Evolutionary conservation across 1,140 invertebrate species (phyloP).

Genomic region (Aplysia californica): DNA sequence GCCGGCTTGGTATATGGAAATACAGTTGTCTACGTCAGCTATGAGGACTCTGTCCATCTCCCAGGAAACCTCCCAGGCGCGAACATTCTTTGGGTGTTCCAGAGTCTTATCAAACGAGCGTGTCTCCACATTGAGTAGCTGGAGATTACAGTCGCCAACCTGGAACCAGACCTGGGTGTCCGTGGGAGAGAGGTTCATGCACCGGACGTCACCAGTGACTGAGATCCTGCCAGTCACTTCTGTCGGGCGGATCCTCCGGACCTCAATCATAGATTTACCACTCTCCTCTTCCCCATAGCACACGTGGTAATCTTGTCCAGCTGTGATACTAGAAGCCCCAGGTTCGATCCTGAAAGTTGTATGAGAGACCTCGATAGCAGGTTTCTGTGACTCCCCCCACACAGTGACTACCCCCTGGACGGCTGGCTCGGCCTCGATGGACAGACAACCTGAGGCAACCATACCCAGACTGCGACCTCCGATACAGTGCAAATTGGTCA

Average conservation of each 20-base stretch:
- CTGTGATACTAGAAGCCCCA: not conserved
- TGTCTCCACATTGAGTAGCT: not conserved
- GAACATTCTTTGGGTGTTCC: not conserved
- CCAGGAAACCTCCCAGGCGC: slow-evolving; percentile 37
- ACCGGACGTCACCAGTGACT: not conserved
- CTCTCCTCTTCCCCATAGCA: not conserved
- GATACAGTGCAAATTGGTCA: not conserved
- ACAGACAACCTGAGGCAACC: not conserved
- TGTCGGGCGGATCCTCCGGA: not conserved
- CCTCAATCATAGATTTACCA: not conserved
- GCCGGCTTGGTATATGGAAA: slow-evolving; percentile 38
- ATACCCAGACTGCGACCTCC: too few species aligned
- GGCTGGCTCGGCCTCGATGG: too few species aligned
- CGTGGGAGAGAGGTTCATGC: not conserved
- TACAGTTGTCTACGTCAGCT: slow-evolving; percentile 34
- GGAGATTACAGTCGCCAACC: not conserved
- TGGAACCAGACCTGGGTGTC: not conserved
- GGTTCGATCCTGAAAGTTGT: not conserved
- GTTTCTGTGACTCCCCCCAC: not conserved
- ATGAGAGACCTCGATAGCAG: not conserved
- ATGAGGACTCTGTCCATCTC: slow-evolving; percentile 37
- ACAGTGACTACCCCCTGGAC: not conserved
- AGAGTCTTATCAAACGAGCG: not conserved
- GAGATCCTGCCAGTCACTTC: not conserved
- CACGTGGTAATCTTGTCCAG: not conserved